phyloP scores from a whole-genome alignment of 2,888 invertebrate species.

The Polia nebulosa region DNA sequence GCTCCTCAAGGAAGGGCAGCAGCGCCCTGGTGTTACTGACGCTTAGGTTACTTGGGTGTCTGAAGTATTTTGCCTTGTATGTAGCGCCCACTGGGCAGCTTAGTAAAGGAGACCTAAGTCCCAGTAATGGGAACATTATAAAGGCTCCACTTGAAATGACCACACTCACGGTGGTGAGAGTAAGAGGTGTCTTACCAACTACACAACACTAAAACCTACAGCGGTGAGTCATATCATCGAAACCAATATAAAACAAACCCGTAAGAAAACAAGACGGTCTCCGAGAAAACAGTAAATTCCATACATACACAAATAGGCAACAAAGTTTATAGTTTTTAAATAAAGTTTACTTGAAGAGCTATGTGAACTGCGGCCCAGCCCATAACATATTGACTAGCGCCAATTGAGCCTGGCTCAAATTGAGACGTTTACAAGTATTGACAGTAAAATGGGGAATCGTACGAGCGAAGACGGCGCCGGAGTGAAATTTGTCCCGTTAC shows the following conservation, averaged over 20 bases:
- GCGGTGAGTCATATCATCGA: neutral
- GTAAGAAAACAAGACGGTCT: slow-evolving; percentile 31
- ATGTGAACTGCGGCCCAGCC: slow-evolving; percentile 62
- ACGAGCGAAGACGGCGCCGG: slow-evolving; percentile 79
- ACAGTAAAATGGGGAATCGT: slow-evolving; percentile 85
- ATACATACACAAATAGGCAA: slow-evolving; percentile 39
- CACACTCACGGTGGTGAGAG: no score
- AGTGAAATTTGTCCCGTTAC: slow-evolving; percentile 86
- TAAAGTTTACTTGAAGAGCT: slow-evolving; percentile 52
- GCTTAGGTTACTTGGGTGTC: no score
- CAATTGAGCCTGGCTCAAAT: slow-evolving; percentile 76
- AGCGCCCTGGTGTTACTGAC: no score
- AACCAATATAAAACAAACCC: slow-evolving; percentile 2
- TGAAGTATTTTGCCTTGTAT: no score
- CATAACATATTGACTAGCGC: slow-evolving; percentile 65
- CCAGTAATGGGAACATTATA: no score
- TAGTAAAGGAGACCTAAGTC: no score
- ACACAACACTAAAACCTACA: no score
- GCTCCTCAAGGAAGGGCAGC: no score
- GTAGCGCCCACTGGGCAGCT: no score
- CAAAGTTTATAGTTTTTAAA: slow-evolving; percentile 62
- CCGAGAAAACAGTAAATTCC: slow-evolving; percentile 39
- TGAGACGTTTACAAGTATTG: slow-evolving; percentile 88
- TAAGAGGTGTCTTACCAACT: no score
- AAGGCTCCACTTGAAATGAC: no score